phyloP scores from a whole-genome alignment of 1,140 invertebrate genomes.

The Drosophila simulans region DNA sequence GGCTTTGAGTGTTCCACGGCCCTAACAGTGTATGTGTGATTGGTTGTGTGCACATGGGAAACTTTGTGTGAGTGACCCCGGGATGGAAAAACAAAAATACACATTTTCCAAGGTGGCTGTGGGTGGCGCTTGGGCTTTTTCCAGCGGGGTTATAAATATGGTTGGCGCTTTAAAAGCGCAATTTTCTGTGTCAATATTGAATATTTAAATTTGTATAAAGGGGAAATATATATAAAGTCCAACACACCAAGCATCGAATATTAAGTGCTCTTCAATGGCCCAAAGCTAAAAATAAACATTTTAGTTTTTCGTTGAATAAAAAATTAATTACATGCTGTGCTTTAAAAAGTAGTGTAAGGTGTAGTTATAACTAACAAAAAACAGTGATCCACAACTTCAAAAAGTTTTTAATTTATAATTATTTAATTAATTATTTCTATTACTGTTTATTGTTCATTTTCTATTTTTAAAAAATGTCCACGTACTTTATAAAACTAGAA shows the following conservation, averaged over 20 bases:
- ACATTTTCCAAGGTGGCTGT: constrained; percentile 31
- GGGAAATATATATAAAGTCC: constrained; percentile 17
- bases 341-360: too few relatives aligned
- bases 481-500: neutral
- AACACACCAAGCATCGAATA: constrained; percentile 13
- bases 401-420: too few relatives aligned
- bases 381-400: too few relatives aligned
- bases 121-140: neutral
- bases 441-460: too few relatives aligned
- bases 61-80: constrained; percentile 2
- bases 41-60: neutral
- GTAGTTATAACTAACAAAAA: too few relatives aligned
- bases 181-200: constrained; percentile 72
- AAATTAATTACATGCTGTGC: too few relatives aligned
- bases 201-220: constrained; percentile 61
- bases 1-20: constrained; percentile 30
- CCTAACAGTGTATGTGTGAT: constrained; percentile 17
- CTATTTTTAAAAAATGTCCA: neutral
- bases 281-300: too few relatives aligned
- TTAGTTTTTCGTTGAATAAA: too few relatives aligned
- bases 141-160: constrained; percentile 19
- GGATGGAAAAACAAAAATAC: constrained; percentile 41
- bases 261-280: constrained; percentile 6
- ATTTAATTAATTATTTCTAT: too few relatives aligned
- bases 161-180: constrained; percentile 58